A percentile compares a stretch with the other conserved stretches of the same genome.
Conservation (phyloP, 2,797 vertebrate genomes). For the Periophthalmus magnuspinnatus region DNA sequence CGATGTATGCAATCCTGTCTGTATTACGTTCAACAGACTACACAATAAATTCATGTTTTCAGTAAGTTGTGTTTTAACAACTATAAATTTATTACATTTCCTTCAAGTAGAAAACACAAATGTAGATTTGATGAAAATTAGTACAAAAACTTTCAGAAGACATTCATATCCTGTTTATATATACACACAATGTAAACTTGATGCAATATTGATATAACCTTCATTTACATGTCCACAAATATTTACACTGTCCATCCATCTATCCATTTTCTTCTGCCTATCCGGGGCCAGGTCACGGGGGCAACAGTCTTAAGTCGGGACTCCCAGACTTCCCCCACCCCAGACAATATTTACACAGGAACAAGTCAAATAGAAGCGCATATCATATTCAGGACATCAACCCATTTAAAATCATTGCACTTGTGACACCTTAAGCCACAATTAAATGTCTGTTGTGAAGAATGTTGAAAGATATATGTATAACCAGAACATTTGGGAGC, state of each 20-base stretch:
- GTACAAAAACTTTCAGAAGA: slow-evolving; percentile 1
- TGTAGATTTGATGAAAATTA: background rate
- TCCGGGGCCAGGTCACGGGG: too few relatives aligned
- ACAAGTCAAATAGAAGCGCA: slow-evolving; percentile 7
- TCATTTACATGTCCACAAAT: background rate
- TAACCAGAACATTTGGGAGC: background rate
- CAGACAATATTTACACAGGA: slow-evolving; percentile 28
- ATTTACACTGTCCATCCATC: too few relatives aligned
- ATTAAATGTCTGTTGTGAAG: background rate
- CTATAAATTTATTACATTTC: slow-evolving; percentile 56
- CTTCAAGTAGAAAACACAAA: slow-evolving; percentile 36
- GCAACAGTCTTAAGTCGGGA: too few relatives aligned
- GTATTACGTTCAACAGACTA: slow-evolving; percentile 46
- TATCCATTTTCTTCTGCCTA: too few relatives aligned
- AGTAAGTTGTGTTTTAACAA: slow-evolving; percentile 27
- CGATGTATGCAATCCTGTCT: slow-evolving; percentile 55
- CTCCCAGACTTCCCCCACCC: too few relatives aligned
- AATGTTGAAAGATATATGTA: background rate
- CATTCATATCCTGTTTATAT: slow-evolving; percentile 3
- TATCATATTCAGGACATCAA: slow-evolving; percentile 5
- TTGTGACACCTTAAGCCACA: background rate
- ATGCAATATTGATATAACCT: slow-evolving; percentile 12
- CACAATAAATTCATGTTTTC: slow-evolving; percentile 62
- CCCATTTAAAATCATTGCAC: slow-evolving; percentile 12
- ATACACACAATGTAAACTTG: slow-evolving; percentile 3